Percentiles rank a stretch among this genome's conserved stretches.
phyloP scores from a whole-genome alignment of 2,888 invertebrate species.

The Leuctra nigra region DNA sequence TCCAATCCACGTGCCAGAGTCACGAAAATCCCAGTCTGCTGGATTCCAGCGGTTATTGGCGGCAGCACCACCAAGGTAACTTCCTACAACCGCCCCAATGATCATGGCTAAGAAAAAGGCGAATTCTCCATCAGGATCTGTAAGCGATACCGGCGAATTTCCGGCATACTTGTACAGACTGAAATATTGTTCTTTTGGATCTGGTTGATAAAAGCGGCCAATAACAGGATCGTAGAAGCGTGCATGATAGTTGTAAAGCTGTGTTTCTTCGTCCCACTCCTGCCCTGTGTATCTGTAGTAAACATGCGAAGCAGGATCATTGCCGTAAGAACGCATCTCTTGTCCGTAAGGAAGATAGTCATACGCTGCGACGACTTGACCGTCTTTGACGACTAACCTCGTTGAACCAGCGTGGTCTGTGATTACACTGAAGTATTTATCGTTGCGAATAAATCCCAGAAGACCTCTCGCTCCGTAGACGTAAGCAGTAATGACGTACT shows the following conservation, averaged over 20 bases:
- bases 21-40: neutral
- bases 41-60: neutral
- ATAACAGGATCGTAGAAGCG: slow-evolving; percentile 31
- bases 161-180: slow-evolving; percentile 32
- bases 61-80: neutral
- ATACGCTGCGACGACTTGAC: slow-evolving; percentile 31
- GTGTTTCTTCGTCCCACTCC: slow-evolving; percentile 32
- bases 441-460: neutral
- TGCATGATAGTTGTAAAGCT: slow-evolving; percentile 31
- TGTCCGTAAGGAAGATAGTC: slow-evolving; percentile 32
- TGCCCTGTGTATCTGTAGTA: slow-evolving; percentile 31
- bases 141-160: slow-evolving; percentile 4
- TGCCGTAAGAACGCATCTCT: slow-evolving; percentile 26
- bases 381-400: slow-evolving; percentile 27
- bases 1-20: neutral
- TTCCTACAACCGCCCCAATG: neutral
- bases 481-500: neutral
- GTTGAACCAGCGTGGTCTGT: slow-evolving; percentile 32
- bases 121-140: neutral
- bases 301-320: slow-evolving; percentile 23
- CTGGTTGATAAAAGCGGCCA: slow-evolving; percentile 30
- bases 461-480: neutral
- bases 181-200: slow-evolving; percentile 28
- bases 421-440: slow-evolving; percentile 22
- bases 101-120: neutral